Evolutionary conservation across 35 echinoderm and acorn worm genomes (phyloP).

Genomic region (Strongylocentrotus purpuratus): DNA sequence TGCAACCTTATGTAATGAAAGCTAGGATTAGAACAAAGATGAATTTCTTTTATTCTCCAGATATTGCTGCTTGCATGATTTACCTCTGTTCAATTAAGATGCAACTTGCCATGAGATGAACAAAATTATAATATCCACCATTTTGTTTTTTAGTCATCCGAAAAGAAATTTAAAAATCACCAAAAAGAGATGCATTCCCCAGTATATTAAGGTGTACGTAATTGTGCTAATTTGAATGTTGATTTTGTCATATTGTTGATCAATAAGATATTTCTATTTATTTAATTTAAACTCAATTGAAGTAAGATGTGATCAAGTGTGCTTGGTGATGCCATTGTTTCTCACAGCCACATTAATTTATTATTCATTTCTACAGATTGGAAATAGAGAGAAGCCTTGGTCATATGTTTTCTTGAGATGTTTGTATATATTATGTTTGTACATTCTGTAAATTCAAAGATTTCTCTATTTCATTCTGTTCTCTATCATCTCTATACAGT

Average conservation of each 20-base stretch:
- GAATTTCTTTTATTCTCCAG: not conserved
- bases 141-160: not conserved
- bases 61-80: not conserved
- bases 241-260: constrained; percentile 14
- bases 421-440: constrained; percentile 56
- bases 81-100: not conserved
- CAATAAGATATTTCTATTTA: constrained; percentile 14
- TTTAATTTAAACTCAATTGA: not conserved
- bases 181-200: not conserved
- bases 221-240: constrained; percentile 1
- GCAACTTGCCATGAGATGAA: not conserved
- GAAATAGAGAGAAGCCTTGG: constrained; percentile 43
- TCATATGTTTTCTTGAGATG: constrained; percentile 37
- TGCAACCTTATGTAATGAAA: not conserved
- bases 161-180: not conserved
- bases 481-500: not conserved
- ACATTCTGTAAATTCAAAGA: constrained; percentile 56
- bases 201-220: not conserved
- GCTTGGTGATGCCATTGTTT: not conserved
- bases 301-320: constrained; percentile 11
- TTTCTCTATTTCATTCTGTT: constrained; percentile 46
- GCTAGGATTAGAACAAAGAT: not conserved
- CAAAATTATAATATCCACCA: not conserved
- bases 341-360: constrained; percentile 21
- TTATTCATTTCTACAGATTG: constrained; percentile 21